These are phyloP conservation scores for Serranus cabrilla DNA, from an alignment of 2,797 vertebrate genomes.

Conservation along the genomic window DNA sequence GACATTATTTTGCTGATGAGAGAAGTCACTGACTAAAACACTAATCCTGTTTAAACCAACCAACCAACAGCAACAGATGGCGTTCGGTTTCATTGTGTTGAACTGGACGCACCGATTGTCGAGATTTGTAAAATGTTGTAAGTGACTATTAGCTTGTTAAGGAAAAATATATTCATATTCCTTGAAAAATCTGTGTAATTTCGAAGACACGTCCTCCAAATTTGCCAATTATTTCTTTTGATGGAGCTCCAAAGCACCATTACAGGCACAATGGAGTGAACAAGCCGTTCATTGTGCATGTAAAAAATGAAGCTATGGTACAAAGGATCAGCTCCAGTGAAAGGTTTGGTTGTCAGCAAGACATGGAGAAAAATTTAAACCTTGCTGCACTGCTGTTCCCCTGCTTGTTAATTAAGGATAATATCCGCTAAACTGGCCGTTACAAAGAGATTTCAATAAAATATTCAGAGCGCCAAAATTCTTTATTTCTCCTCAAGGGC, in stretches of 20 bases:
- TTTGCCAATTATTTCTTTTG: neutral
- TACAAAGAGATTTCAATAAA: constrained; percentile 42
- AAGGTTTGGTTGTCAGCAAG: neutral
- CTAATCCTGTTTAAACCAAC: neutral
- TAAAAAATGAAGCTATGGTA: neutral
- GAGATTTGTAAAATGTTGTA: neutral
- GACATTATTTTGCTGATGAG: neutral
- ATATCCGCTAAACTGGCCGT: constrained; percentile 29
- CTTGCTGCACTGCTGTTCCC: constrained; percentile 9
- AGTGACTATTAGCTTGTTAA: neutral
- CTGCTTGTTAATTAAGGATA: constrained; percentile 36
- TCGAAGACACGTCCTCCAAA: neutral
- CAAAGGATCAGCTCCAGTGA: neutral
- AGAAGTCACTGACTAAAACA: neutral
- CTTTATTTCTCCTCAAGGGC: constrained; percentile 55
- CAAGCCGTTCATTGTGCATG: neutral
- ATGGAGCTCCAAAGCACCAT: neutral
- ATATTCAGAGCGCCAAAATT: constrained; percentile 38
- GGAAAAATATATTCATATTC: neutral
- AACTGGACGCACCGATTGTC: neutral
- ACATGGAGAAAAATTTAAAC: neutral
- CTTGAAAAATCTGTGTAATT: neutral
- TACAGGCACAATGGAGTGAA: neutral
- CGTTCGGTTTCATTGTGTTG: neutral
- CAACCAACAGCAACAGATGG: neutral